Percentiles rank a stretch among this genome's conserved stretches.
These are phyloP conservation scores for Halcyon chelicuti DNA, from an alignment of 2,797 vertebrate genomes.

Conservation along the genomic window DNA sequence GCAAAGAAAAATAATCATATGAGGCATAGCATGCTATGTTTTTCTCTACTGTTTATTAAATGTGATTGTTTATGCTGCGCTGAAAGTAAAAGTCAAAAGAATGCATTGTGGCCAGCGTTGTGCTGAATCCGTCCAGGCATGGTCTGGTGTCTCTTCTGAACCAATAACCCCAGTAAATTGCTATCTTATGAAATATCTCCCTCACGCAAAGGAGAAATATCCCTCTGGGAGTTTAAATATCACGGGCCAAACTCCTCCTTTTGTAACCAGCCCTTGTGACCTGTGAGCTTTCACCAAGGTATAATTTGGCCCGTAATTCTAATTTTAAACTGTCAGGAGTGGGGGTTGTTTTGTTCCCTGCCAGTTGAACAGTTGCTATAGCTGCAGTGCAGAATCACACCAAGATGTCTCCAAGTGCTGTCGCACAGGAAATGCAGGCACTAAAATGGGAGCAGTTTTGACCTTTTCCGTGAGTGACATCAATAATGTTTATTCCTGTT, in stretches of 20 bases:
- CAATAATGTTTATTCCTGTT: slow-evolving; percentile 65
- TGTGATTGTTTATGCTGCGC: neutral
- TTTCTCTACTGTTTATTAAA: neutral
- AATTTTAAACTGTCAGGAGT: neutral
- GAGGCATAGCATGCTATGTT: neutral
- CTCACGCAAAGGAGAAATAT: neutral
- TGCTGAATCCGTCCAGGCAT: neutral
- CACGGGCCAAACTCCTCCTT: neutral
- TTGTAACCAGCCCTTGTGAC: neutral
- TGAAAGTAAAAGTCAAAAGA: neutral
- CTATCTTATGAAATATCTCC: neutral
- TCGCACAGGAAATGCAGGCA: neutral
- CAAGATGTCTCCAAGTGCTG: neutral
- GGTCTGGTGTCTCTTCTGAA: neutral
- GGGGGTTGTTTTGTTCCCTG: neutral
- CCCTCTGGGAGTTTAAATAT: slow-evolving; percentile 1
- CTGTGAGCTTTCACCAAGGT: neutral
- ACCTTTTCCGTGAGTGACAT: slow-evolving; percentile 47
- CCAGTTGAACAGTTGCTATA: slow-evolving; percentile 59
- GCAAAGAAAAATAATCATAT: neutral
- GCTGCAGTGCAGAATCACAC: slow-evolving; percentile 16
- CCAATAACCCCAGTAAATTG: neutral
- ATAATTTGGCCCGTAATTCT: slow-evolving; percentile 14
- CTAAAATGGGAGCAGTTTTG: slow-evolving; percentile 21
- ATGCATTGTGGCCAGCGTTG: neutral